phyloP scores from a whole-genome alignment of 2,888 invertebrate genomes.

The Eulithis prunata region DNA sequence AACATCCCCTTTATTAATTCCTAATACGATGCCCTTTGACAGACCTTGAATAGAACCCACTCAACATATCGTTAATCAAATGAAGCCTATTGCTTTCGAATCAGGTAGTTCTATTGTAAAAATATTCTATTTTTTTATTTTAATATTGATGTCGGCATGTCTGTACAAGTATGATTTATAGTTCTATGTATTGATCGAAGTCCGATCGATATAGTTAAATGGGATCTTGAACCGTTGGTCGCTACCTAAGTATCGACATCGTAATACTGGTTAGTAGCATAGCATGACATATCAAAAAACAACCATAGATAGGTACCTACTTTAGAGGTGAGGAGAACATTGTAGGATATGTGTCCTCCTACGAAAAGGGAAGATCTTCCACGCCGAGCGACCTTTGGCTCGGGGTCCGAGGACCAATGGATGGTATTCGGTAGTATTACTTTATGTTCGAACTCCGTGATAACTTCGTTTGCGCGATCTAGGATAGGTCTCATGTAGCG shows the following conservation, averaged over 20 bases:
- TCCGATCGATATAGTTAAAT: conserved; percentile 25
- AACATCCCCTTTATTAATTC: conserved; percentile 79
- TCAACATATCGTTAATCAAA: conserved; percentile 83
- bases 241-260: conserved; percentile 47
- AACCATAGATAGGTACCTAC: too few species aligned
- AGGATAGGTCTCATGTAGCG: too few species aligned
- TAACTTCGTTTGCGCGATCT: too few species aligned
- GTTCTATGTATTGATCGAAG: conserved; percentile 47
- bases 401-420: too few species aligned
- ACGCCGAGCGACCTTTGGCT: too few species aligned
- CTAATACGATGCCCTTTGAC: conserved; percentile 80
- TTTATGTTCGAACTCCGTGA: too few species aligned
- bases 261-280: conserved; percentile 49
- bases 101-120: conserved; percentile 77
- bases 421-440: too few species aligned
- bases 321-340: too few species aligned
- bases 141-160: conserved; percentile 70
- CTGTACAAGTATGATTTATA: conserved; percentile 74
- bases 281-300: conserved; percentile 16
- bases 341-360: too few species aligned
- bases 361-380: too few species aligned
- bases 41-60: conserved; percentile 79
- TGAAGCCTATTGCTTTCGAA: conserved; percentile 65
- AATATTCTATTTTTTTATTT: conserved; percentile 32
- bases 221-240: conserved; percentile 59